These are phyloP conservation scores for Brachyalestes nurse DNA, from an alignment of 2,797 vertebrate genomes.

Conservation along the genomic window DNA sequence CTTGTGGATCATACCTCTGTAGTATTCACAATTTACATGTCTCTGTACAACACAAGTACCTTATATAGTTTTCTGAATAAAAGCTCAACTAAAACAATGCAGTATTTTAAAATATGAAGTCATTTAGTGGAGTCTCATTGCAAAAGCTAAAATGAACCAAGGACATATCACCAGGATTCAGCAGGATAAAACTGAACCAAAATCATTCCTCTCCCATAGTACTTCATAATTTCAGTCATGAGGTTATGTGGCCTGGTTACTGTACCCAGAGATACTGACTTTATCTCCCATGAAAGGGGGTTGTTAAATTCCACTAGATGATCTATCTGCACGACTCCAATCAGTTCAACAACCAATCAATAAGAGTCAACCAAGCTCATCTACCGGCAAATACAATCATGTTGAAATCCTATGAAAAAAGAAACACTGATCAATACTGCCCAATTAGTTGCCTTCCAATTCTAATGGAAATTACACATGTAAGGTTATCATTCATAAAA, in stretches of 20 bases:
- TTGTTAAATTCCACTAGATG: too few relatives aligned
- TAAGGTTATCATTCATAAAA: background rate
- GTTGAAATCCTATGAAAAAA: background rate
- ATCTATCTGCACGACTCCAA: too few relatives aligned
- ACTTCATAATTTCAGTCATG: background rate
- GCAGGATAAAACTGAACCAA: background rate
- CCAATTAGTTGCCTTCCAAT: background rate
- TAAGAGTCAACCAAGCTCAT: too few relatives aligned
- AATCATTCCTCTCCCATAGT: background rate
- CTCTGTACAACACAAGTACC: background rate
- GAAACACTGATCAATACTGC: background rate
- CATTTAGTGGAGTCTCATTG: background rate
- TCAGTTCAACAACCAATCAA: too few relatives aligned
- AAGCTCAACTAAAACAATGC: background rate
- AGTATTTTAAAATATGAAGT: background rate
- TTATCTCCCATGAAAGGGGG: too few relatives aligned
- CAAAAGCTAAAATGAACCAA: background rate
- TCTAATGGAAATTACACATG: background rate
- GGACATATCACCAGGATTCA: background rate
- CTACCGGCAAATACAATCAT: background rate
- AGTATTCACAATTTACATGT: slow-evolving; percentile 11
- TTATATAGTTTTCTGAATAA: background rate
- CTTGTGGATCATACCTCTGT: background rate
- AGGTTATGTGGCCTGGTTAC: background rate
- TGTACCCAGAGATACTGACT: too few relatives aligned